phyloP scores from a whole-genome alignment of 2,113 vertebrate species.

The Eurystomus gularis region DNA sequence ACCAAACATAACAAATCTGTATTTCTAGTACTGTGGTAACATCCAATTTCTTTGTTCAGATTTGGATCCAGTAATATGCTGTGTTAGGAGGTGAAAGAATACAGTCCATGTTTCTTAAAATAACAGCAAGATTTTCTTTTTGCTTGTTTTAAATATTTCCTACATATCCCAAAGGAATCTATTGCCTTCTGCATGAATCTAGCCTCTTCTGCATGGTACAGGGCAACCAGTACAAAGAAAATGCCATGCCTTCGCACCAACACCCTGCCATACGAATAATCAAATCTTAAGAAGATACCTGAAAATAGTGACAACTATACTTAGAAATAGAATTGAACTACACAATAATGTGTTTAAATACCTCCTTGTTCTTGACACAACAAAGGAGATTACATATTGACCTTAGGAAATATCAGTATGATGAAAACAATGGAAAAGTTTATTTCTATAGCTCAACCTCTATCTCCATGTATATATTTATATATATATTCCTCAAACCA shows the following conservation, averaged over 20 bases:
- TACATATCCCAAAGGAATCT: neutral
- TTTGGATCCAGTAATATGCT: neutral
- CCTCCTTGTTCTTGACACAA: neutral
- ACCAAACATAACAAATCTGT: neutral
- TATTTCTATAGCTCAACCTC: neutral
- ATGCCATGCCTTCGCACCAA: neutral
- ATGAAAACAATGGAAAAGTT: neutral
- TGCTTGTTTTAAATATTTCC: neutral
- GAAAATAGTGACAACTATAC: neutral
- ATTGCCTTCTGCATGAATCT: neutral
- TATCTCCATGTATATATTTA: neutral
- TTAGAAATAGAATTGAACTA: neutral
- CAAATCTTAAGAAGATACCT: neutral
- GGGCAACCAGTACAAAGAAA: neutral
- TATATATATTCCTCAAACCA: neutral
- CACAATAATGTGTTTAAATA: neutral
- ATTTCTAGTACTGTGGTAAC: neutral
- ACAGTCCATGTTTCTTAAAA: neutral
- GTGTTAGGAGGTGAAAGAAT: neutral
- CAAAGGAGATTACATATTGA: neutral
- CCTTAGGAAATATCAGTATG: neutral
- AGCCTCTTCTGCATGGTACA: neutral
- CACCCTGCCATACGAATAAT: neutral
- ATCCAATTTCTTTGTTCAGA: neutral
- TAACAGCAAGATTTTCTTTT: neutral